Conservation (phyloP, 2,888 invertebrate species). For the Aromia moschata region DNA sequence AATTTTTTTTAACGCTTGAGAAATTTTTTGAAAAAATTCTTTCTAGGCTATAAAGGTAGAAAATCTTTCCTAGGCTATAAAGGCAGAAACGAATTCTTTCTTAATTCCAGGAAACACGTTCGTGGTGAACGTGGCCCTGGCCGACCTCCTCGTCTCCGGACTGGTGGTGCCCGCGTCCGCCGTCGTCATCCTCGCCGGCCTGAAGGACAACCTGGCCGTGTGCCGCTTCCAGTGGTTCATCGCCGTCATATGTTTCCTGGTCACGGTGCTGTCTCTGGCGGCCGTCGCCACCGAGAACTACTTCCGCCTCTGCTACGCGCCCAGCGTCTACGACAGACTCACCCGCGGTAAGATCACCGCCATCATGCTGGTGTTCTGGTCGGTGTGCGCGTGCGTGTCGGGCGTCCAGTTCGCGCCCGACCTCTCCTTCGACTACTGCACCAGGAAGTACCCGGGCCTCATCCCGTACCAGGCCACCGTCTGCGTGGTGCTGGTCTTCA, state of each 20-base stretch:
- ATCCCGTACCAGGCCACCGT: conserved; percentile 68
- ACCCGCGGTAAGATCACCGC: conserved; percentile 66
- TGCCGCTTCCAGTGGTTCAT: conserved; percentile 76
- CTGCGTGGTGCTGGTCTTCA: conserved; percentile 67
- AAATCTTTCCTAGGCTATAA: too few relatives aligned
- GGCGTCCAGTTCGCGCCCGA: conserved; percentile 70
- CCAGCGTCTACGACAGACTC: conserved; percentile 64
- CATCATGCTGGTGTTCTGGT: conserved; percentile 68
- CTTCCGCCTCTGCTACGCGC: conserved; percentile 69
- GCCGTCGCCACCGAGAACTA: conserved; percentile 76
- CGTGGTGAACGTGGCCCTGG: conserved; percentile 75
- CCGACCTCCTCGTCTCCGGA: conserved; percentile 76
- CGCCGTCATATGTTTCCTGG: conserved; percentile 72
- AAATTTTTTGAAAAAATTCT: too few relatives aligned
- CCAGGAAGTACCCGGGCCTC: conserved; percentile 66
- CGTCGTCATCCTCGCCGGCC: conserved; percentile 74
- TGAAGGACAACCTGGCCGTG: conserved; percentile 67
- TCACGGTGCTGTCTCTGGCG: conserved; percentile 70
- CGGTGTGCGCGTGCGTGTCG: conserved; percentile 66
- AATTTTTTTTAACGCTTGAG: too few relatives aligned
- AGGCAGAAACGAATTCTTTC: too few relatives aligned
- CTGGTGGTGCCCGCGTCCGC: conserved; percentile 75
- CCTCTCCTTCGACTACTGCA: conserved; percentile 76
- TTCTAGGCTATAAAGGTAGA: too few relatives aligned
- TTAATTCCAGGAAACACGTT: conserved; percentile 75